Conservation (phyloP, 2,797 vertebrate genomes). For the Myotis vivesi region DNA sequence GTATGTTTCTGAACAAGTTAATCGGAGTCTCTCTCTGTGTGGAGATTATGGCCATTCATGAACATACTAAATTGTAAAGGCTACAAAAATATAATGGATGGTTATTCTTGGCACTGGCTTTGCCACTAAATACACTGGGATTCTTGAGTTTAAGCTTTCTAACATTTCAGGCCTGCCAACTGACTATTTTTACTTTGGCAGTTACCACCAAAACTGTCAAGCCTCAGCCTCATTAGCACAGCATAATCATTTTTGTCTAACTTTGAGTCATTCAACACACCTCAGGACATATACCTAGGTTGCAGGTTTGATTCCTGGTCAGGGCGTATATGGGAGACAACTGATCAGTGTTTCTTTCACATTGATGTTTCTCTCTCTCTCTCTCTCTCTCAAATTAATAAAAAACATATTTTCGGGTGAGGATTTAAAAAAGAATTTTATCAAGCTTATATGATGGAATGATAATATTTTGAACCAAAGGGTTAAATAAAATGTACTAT, state of each 20-base stretch:
- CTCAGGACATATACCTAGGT: not conserved
- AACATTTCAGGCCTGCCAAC: not conserved
- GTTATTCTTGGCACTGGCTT: not conserved
- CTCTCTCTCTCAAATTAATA: not conserved
- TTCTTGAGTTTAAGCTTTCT: slow-evolving; percentile 18
- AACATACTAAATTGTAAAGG: not conserved
- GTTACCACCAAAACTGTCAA: not conserved
- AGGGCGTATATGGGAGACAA: not conserved
- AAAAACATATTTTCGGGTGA: not conserved
- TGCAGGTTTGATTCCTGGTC: not conserved
- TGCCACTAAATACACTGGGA: not conserved
- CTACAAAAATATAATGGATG: not conserved
- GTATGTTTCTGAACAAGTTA: not conserved
- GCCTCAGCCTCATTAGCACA: not conserved
- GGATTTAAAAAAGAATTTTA: not conserved
- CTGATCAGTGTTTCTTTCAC: not conserved
- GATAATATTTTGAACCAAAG: not conserved
- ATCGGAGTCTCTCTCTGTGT: not conserved
- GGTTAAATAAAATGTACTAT: not conserved
- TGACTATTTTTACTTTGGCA: not conserved
- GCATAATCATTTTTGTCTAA: not conserved
- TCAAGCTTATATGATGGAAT: not conserved
- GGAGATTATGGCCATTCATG: not conserved
- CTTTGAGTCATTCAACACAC: not conserved
- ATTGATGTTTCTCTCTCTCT: not conserved